These are phyloP conservation scores for Drosophila peninsularis DNA, from an alignment of 2,888 invertebrate genomes.

Conservation along the genomic window DNA sequence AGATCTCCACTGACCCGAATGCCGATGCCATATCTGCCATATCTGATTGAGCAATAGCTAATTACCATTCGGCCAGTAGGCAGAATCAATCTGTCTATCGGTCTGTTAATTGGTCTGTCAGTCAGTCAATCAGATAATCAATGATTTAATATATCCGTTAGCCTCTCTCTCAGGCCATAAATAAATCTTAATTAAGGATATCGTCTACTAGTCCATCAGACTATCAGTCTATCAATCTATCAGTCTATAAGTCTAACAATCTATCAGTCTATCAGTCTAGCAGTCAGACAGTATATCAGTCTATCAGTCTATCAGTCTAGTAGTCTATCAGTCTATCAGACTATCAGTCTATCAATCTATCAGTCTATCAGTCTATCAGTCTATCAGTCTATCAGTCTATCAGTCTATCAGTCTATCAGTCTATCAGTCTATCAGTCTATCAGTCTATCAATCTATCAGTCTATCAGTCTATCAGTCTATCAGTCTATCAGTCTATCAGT, in stretches of 20 bases:
- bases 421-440: neutral
- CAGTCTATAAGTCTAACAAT: neutral
- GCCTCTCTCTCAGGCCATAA: neutral
- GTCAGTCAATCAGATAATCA: no score
- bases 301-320: neutral
- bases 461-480: neutral
- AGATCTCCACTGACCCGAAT: no score
- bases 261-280: neutral
- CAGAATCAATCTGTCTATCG: conserved; percentile 1
- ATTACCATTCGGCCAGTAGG: neutral
- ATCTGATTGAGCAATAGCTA: neutral
- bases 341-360: neutral
- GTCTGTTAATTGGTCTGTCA: neutral
- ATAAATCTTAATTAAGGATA: no score
- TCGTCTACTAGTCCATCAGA: no score
- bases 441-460: neutral
- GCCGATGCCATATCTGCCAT: no score
- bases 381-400: neutral
- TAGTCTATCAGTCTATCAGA: neutral
- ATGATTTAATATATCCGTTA: no score
- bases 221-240: neutral
- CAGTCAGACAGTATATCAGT: neutral
- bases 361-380: neutral
- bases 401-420: neutral
- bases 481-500: neutral